Evolutionary conservation across 2,888 invertebrate genomes (phyloP), one percentile per base, ranked within the genome.

Genomic region (Osedax frankpressi): DNA sequence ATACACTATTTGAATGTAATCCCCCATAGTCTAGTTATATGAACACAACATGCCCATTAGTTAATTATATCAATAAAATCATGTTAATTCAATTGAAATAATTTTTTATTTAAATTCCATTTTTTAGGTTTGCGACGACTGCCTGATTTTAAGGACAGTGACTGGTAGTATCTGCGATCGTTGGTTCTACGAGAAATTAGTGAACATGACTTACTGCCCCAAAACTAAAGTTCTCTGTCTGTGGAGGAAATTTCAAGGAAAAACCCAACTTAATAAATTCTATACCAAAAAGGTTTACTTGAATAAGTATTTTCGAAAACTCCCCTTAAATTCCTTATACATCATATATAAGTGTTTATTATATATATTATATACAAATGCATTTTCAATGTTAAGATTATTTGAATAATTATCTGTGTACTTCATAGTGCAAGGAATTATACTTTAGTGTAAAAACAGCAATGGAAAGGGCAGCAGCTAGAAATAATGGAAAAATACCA

Each of bases 121-220:
- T n/a, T n/a, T 62, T 0, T 92, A 96, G 87, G 96, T 98, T 60
- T 90, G 97, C 76, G 97, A 98, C 84, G 98, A 99, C 84, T 85
- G 87, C 71, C 85, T 88, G 30, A 84, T 85, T 89, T 92, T 88
- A 70, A 82, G 88, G 6, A 86, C 85, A 76, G 85, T 87, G 14
- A 86, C 86, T 29, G 87, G 87, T 2, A 84, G 85, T 30, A 87
- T 87, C 68, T 82, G 82, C 79, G 83, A 84, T 74, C 76, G 84
- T 65, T 98, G 98, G 97, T 99, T 97, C 97, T 99, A 93, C 86
- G 98, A 99, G 84, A 88, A 96, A 73, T 87, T 99, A 73, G 95
- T 98, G 73, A 99, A 99, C 84, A 97, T 99, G 95, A 97, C 98
- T 0, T 99, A 94, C 85, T 95, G 96, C 79, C 98, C 98, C 0